These are phyloP conservation scores for Drosophila virilis DNA, from an alignment of 1,140 invertebrate species.

Conservation along the genomic window DNA sequence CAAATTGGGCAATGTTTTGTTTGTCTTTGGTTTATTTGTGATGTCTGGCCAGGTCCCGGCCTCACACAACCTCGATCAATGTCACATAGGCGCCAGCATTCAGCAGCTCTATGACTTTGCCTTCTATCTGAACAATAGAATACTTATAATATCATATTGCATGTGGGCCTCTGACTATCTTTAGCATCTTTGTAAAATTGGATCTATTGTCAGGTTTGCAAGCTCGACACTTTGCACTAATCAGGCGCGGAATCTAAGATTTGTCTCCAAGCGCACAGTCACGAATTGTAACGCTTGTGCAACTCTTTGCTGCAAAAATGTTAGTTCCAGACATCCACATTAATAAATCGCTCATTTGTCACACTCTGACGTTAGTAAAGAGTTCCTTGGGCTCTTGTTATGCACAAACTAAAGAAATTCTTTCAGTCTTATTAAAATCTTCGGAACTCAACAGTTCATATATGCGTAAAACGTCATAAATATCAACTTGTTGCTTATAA, in stretches of 20 bases:
- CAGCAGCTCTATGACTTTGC: conserved; percentile 14
- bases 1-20: conserved; percentile 13
- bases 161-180: background rate
- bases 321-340: background rate
- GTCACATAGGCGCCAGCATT: conserved; percentile 30
- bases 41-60: conserved; percentile 11
- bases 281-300: background rate
- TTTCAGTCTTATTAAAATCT: conserved; percentile 9
- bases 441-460: conserved; percentile 8
- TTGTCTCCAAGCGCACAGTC: background rate
- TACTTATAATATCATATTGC: conserved; percentile 1
- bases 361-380: background rate
- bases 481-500: background rate
- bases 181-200: conserved; percentile 19
- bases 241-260: background rate
- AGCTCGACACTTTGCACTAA: background rate
- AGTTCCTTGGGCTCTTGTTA: conserved; percentile 2
- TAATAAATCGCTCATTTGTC: too few relatives aligned
- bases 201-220: conserved; percentile 18
- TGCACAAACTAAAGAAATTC: background rate
- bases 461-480: conserved; percentile 1
- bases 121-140: conserved; percentile 13
- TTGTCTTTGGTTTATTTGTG: conserved; percentile 37
- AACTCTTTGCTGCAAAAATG: background rate
- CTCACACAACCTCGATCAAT: conserved; percentile 43